These are phyloP conservation scores for Tridacna gigas DNA, from an alignment of 2,888 invertebrate species.

Conservation along the genomic window DNA sequence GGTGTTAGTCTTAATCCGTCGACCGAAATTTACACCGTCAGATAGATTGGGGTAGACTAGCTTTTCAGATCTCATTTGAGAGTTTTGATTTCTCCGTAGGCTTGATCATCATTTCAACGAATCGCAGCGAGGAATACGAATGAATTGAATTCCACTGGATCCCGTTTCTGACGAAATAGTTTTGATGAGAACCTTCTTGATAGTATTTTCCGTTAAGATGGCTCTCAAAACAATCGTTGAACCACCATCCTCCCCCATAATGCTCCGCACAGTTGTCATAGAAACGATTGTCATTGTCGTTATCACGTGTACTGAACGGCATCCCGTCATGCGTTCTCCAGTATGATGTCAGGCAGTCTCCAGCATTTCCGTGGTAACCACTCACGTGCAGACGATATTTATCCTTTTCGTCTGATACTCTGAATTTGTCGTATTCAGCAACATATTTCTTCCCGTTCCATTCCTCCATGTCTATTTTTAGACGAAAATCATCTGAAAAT, in stretches of 20 bases:
- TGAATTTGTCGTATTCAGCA: conserved; percentile 92
- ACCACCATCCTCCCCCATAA: conserved; percentile 84
- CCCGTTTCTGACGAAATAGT: conserved; percentile 83
- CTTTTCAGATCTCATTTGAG: conserved; percentile 68
- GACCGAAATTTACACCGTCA: no score
- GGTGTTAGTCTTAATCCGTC: no score
- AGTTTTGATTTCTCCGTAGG: conserved; percentile 66
- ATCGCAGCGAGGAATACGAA: conserved; percentile 81
- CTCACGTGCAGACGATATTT: conserved; percentile 91
- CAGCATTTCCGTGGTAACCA: conserved; percentile 93
- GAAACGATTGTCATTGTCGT: conserved; percentile 91
- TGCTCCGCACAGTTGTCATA: conserved; percentile 83
- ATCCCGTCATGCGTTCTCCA: conserved; percentile 94
- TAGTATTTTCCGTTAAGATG: conserved; percentile 84
- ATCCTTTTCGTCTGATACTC: conserved; percentile 88
- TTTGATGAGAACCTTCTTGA: conserved; percentile 80
- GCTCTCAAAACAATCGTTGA: conserved; percentile 82
- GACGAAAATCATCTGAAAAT: conserved; percentile 89
- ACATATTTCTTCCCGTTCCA: conserved; percentile 93
- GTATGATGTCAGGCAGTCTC: conserved; percentile 90
- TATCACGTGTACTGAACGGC: conserved; percentile 96
- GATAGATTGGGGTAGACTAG: no score
- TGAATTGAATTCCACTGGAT: conserved; percentile 84
- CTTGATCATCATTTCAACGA: conserved; percentile 82
- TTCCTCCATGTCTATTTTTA: conserved; percentile 93